Base-by-base conservation (phyloP, 2,113 vertebrate species). In the Sterrhoptilus dennistouni region DNA sequence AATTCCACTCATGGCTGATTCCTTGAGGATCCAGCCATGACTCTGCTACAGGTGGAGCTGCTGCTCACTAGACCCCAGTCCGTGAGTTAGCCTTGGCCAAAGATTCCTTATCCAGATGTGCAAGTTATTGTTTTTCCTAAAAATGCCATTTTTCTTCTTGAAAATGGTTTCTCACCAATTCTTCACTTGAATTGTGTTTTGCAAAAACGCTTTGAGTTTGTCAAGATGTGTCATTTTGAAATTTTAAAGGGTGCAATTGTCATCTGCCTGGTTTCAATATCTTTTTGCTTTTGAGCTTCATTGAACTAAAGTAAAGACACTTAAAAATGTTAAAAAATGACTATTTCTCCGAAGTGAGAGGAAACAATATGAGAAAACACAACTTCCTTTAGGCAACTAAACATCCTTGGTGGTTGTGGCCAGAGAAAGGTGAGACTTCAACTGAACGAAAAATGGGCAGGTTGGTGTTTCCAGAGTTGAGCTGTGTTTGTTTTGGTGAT, bases 41-140 rank as follows among this genome's bases (percentile, higher is more conserved):
- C 50, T 40, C 75, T 83, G 66, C 76, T 80, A 23, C 95, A 93
- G 90, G 90, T 87, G 79, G 90, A 78, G n/a, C 49, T 75, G 78
- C 87, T 68, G 61, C 47, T 50, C 6, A 28, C 65, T 52, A 47
- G 71, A 81, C 22, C 47, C 24, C 68, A 60, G 18, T 21, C 78
- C 77, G 52, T 13, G 71, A 78, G 69, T 29, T 66, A 40, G 11
- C 22, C 27, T 82, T 68, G 87, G 84, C 87, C 44, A 72, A 65
- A 61, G 76, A 90, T 60, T 79, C 82, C 6, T 64, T 93, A 38
- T 49, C 66, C 74, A 93, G 92, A 72, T 72, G 79, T 85, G 52
- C 28, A 79, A 72, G 66, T 85, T 56, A 28, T 52, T 89, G 49
- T 60, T 94, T 91, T n/a, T 61, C 85, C 83, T 57, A 29, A 90